Conservation (phyloP, 2,113 vertebrate species). For the Todiramphus saurophagus region DNA sequence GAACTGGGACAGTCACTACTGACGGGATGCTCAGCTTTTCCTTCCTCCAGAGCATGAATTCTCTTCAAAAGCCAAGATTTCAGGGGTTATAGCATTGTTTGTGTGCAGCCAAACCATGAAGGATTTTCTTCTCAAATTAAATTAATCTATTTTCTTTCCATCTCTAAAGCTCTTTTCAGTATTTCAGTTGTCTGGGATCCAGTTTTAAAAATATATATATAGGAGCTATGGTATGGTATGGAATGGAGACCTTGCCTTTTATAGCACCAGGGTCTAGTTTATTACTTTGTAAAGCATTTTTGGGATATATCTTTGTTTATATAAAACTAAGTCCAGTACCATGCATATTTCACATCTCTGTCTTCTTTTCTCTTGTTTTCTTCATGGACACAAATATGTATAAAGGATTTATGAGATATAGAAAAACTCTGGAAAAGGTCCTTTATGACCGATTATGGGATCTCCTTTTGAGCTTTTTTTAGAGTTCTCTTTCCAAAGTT, state of each 20-base stretch:
- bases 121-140: conserved; percentile 1
- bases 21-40: neutral
- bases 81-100: neutral
- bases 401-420: neutral
- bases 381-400: neutral
- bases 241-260: neutral
- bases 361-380: neutral
- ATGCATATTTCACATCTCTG: neutral
- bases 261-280: neutral
- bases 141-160: neutral
- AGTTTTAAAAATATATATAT: neutral
- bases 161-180: conserved; percentile 9
- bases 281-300: neutral
- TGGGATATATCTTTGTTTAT: neutral
- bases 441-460: neutral
- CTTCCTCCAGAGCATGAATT: neutral
- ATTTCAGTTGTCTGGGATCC: conserved; percentile 12
- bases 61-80: neutral
- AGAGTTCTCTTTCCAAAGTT: neutral
- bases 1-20: neutral
- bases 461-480: neutral
- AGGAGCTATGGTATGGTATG: neutral
- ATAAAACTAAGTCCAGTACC: neutral
- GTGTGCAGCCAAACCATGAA: conserved; percentile 13
- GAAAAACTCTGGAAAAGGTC: neutral